Conservation (phyloP, 2,113 vertebrate genomes). For the Falco punctatus region DNA sequence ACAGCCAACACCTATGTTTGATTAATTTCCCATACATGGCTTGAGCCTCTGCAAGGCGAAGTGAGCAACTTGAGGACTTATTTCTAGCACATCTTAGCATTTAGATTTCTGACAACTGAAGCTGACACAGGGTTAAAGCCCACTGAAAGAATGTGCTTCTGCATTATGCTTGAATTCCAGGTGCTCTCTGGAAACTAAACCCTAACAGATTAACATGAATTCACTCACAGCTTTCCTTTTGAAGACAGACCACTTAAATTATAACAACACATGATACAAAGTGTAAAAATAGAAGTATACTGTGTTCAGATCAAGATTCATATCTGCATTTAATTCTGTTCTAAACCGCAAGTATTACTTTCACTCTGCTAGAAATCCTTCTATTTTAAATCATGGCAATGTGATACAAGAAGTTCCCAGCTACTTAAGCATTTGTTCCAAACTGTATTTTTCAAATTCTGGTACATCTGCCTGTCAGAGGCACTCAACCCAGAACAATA, state of each 20-base stretch:
- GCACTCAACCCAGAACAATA: not conserved
- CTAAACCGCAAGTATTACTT: not conserved
- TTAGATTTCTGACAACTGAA: not conserved
- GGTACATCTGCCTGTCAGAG: not conserved
- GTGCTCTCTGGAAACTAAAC: not conserved
- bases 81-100: not conserved
- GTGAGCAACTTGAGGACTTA: not conserved
- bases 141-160: not conserved
- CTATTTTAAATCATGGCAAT: not conserved
- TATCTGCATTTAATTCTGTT: not conserved
- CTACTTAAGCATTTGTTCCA: not conserved
- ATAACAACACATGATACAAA: not conserved
- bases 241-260: not conserved
- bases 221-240: not conserved
- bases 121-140: not conserved
- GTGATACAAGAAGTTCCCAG: not conserved
- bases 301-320: not conserved
- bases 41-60: not conserved
- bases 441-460: not conserved
- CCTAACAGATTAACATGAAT: not conserved
- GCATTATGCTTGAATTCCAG: not conserved
- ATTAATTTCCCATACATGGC: not conserved
- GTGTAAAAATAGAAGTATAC: not conserved
- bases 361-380: not conserved
- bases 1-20: accelerated